phyloP scores from a whole-genome alignment of 1,140 invertebrate genomes.

The Coboldia fuscipes region DNA sequence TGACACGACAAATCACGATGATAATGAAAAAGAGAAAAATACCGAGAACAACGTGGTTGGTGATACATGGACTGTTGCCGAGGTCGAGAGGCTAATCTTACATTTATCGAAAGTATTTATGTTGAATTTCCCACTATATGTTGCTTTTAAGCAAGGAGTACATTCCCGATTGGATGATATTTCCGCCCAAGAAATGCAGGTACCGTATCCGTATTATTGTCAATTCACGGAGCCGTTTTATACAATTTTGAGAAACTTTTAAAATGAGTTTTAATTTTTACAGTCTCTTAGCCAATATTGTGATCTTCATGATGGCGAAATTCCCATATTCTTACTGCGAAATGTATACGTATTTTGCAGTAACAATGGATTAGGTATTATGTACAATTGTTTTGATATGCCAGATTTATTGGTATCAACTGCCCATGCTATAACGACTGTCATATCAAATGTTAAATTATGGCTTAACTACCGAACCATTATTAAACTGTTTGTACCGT shows the following conservation, averaged over 20 bases:
- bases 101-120: constrained; percentile 63
- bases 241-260: too few relatives aligned
- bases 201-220: not conserved
- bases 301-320: constrained; percentile 80
- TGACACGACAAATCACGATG: not conserved
- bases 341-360: constrained; percentile 85
- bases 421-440: constrained; percentile 74
- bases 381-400: constrained; percentile 65
- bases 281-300: constrained; percentile 61
- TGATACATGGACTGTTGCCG: constrained; percentile 41
- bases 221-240: not conserved
- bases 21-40: constrained; percentile 6
- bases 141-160: constrained; percentile 71
- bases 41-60: constrained; percentile 11
- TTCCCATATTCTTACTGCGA: constrained; percentile 67
- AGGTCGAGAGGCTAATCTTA: constrained; percentile 55
- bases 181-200: constrained; percentile 45
- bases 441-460: constrained; percentile 80
- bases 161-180: constrained; percentile 54
- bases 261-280: not conserved
- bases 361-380: constrained; percentile 63
- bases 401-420: constrained; percentile 64
- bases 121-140: constrained; percentile 77
- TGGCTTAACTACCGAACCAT: constrained; percentile 84
- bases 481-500: constrained; percentile 65